Evolutionary conservation across 2,797 vertebrate genomes (phyloP).

Genomic region (Sebastes goodei): DNA sequence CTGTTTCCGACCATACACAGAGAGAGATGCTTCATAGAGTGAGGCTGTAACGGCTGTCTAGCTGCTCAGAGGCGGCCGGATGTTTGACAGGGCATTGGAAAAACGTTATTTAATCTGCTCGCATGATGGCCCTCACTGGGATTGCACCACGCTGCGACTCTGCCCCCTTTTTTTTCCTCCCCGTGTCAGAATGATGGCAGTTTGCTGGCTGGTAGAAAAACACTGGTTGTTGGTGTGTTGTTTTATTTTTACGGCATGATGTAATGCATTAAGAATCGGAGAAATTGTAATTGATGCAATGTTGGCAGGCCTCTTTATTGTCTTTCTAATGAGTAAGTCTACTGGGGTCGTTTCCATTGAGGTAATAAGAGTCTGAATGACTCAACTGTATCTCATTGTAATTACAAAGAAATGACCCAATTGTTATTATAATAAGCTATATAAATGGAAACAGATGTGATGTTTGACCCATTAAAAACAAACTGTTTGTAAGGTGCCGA

Average conservation of each 20-base stretch:
- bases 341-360: conserved; percentile 56
- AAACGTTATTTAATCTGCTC: conserved; percentile 88
- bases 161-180: conserved; percentile 27
- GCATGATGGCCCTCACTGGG: conserved; percentile 82
- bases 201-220: conserved; percentile 50
- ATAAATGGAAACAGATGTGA: conserved; percentile 54
- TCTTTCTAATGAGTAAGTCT: conserved; percentile 55
- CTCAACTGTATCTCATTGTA: conserved; percentile 49
- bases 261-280: conserved; percentile 84
- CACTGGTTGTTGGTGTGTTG: conserved; percentile 37
- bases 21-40: conserved; percentile 66
- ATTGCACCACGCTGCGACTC: conserved; percentile 73
- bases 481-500: conserved; percentile 22
- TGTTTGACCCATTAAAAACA: conserved; percentile 35
- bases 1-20: conserved; percentile 65
- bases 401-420: conserved; percentile 47
- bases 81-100: conserved; percentile 86
- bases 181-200: conserved; percentile 56
- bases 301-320: conserved; percentile 56
- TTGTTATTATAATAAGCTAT: conserved; percentile 48
- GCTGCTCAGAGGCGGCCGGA: conserved; percentile 80
- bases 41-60: conserved; percentile 75
- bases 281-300: conserved; percentile 81
- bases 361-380: conserved; percentile 44
- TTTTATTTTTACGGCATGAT: conserved; percentile 47